Conservation (phyloP, 1,140 invertebrate species). For the Penaeus japonicus region DNA sequence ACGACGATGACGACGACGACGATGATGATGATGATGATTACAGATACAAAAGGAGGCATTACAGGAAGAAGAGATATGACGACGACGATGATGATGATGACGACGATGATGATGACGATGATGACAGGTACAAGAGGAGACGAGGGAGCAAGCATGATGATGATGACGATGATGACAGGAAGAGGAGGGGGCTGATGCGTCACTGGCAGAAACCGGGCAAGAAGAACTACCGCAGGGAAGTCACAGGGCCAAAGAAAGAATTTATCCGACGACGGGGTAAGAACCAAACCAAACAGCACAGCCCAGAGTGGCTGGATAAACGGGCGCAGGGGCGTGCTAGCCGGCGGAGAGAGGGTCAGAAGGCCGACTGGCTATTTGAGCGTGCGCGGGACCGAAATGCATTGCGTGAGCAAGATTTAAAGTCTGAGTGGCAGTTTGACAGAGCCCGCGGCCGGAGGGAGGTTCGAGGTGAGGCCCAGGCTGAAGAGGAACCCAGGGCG, state of each 20-base stretch:
- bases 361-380: slow-evolving; percentile 47
- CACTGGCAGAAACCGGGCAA: slow-evolving; percentile 54
- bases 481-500: not conserved
- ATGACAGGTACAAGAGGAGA: not conserved
- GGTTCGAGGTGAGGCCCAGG: slow-evolving; percentile 2
- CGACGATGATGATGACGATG: slow-evolving; percentile 9
- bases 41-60: slow-evolving; percentile 2
- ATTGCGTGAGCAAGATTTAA: not conserved
- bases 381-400: slow-evolving; percentile 20
- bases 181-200: slow-evolving; percentile 35
- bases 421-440: slow-evolving; percentile 45
- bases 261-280: slow-evolving; percentile 56
- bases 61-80: slow-evolving; percentile 9
- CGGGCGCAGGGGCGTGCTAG: slow-evolving; percentile 22
- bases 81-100: slow-evolving; percentile 39
- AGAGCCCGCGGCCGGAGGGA: slow-evolving; percentile 36
- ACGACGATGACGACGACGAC: slow-evolving; percentile 30
- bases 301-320: slow-evolving; percentile 11
- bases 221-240: slow-evolving; percentile 43
- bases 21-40: not conserved
- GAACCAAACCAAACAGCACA: slow-evolving; percentile 24
- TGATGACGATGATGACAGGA: slow-evolving; percentile 18
- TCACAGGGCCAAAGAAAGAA: slow-evolving; percentile 38
- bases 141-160: not conserved
- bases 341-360: slow-evolving; percentile 31